Percentiles rank a stretch among this genome's conserved stretches.
These are phyloP conservation scores for Apaloderma vittatum DNA, from an alignment of 2,113 vertebrate species.

Conservation along the genomic window DNA sequence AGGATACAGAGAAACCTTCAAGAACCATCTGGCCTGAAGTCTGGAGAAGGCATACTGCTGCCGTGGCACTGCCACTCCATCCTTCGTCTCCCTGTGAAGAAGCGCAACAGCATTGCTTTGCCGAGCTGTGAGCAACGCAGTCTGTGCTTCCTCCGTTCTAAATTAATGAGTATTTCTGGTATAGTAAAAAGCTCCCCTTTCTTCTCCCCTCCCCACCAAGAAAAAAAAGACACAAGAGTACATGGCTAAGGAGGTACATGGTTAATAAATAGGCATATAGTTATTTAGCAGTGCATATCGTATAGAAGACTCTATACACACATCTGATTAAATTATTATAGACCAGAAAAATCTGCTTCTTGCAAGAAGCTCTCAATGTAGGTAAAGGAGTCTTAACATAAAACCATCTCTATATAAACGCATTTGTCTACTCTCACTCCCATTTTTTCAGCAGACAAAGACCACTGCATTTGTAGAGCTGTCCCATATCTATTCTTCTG, in stretches of 20 bases:
- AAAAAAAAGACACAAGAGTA: background rate
- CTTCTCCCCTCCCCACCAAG: too few relatives aligned
- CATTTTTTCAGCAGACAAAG: background rate
- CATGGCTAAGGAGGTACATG: background rate
- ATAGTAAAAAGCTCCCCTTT: background rate
- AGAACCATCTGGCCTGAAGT: background rate
- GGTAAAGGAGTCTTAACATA: background rate
- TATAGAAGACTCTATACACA: background rate
- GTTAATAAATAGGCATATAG: background rate
- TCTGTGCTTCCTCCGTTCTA: background rate
- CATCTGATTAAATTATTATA: background rate
- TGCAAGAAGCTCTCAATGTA: background rate
- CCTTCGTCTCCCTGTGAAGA: accelerated
- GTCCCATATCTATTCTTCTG: background rate
- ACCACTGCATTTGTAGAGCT: background rate
- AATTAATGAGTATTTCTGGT: background rate
- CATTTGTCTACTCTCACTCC: background rate
- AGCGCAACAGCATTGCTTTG: background rate
- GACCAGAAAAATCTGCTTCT: background rate
- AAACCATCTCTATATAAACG: background rate
- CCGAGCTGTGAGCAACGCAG: background rate
- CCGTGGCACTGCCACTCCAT: accelerated
- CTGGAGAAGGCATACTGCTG: background rate
- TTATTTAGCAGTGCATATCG: background rate
- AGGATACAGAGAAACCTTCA: background rate